Evolutionary conservation across 2,888 invertebrate genomes (phyloP), one percentile per base, ranked within the genome.

Genomic region (Elegia similella): DNA sequence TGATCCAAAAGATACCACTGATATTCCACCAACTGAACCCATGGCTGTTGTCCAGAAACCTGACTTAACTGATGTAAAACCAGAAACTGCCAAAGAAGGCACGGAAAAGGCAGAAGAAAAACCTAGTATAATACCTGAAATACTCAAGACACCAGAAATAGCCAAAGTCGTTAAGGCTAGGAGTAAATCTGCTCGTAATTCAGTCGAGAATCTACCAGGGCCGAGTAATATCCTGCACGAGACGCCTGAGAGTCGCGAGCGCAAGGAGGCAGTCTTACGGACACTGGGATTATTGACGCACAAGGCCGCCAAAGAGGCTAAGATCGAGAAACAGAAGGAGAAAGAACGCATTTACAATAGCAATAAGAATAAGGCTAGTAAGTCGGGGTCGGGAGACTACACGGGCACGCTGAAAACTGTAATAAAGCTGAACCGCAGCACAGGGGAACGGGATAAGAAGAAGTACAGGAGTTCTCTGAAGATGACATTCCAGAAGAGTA

Each of bases 331-430:
- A 57, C 77, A 91, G 15, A 92, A 92, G 61, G 91, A 93, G 54
- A 93, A 89, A 57, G 84, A 89, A 50, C 75, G 89, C 1, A 84
- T 90, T 42, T 82, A 82, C 63, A 73, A 73, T 53, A 75, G 75
- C 0, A 85, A 80, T 60, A 84, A 84, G 58, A 76, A 68, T 42
- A 82, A 86, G 58, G 72, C 78, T 55, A 64, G 82, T 0, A 82
- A 83, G 29, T 73, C 85, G 16, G 80, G 81, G 23, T 84, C 87
- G 5, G 86, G 88, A 15, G 93, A 93, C 68, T 96, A 95, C 72
- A 96, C 96, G 2, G 97, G 97, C 42, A 96, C 96, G 0, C 79
- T 97, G 64, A 97, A 96, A 78, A 96, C 96, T 68, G 95, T 97
- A 69, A 97, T 97, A 69, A 96, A 96, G 84, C 84, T 96, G 64